These are phyloP conservation scores for Bombus impatiens DNA, from an alignment of 1,140 invertebrate species.

Conservation along the genomic window DNA sequence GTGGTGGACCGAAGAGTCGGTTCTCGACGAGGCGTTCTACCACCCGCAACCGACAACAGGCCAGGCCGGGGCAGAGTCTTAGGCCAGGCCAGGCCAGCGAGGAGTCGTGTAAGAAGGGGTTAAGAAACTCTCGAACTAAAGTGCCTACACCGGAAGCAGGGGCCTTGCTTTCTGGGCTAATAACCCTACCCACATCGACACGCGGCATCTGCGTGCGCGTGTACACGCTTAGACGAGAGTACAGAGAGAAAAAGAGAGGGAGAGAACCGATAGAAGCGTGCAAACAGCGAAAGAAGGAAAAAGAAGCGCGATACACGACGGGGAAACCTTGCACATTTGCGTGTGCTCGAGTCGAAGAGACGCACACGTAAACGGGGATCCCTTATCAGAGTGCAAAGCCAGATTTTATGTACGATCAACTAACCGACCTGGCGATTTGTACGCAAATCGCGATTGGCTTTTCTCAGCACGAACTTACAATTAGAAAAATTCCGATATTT, in stretches of 20 bases:
- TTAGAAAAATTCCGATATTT: not conserved
- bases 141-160: constrained; percentile 81
- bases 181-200: constrained; percentile 81
- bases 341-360: constrained; percentile 34
- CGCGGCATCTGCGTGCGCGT: constrained; percentile 73
- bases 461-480: constrained; percentile 41
- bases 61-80: constrained; percentile 64
- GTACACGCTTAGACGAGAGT: constrained; percentile 60
- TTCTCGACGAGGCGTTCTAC: constrained; percentile 59
- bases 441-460: constrained; percentile 72
- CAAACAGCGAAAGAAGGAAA: not conserved
- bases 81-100: constrained; percentile 70
- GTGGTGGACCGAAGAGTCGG: constrained; percentile 30
- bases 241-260: not conserved
- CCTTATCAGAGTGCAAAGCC: constrained; percentile 76
- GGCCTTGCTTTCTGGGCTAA: constrained; percentile 83
- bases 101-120: constrained; percentile 77
- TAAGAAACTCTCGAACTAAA: constrained; percentile 82
- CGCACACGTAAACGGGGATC: constrained; percentile 39
- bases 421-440: constrained; percentile 68
- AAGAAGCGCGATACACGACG: constrained; percentile 55
- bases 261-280: not conserved
- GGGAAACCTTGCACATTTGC: constrained; percentile 46
- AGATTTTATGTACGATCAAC: constrained; percentile 80
- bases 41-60: constrained; percentile 65